Conservation (phyloP, 2,797 vertebrate genomes). For the Pipistrellus pipistrellus region DNA sequence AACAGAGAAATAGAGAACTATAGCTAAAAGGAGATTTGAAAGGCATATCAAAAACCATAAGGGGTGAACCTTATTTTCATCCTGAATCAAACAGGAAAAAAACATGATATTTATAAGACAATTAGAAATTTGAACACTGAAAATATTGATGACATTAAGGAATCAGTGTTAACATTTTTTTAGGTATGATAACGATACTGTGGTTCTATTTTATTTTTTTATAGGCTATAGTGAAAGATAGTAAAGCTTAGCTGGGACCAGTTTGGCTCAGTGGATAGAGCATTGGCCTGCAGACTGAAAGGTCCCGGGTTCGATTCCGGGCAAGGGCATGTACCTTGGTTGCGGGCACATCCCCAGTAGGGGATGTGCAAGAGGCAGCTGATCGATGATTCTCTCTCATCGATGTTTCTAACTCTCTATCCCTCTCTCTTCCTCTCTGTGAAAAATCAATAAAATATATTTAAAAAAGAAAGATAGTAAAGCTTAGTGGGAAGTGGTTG, state of each 20-base stretch:
- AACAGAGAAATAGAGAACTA: not conserved
- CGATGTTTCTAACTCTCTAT: no score
- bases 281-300: no score
- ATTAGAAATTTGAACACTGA: not conserved
- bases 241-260: not conserved
- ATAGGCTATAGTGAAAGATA: not conserved
- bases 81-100: not conserved
- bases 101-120: not conserved
- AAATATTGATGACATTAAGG: not conserved
- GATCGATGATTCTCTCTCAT: no score
- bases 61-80: not conserved
- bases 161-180: conserved; percentile 40
- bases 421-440: no score
- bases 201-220: not conserved
- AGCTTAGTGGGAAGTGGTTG: no score
- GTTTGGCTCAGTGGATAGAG: no score
- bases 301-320: no score
- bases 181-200: not conserved
- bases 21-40: not conserved
- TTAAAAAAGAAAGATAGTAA: no score
- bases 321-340: no score
- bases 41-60: not conserved
- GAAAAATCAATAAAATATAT: no score
- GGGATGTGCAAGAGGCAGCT: no score
- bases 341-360: no score